Evolutionary conservation across 1,140 invertebrate species (phyloP).

Genomic region (Bombus polaris): DNA sequence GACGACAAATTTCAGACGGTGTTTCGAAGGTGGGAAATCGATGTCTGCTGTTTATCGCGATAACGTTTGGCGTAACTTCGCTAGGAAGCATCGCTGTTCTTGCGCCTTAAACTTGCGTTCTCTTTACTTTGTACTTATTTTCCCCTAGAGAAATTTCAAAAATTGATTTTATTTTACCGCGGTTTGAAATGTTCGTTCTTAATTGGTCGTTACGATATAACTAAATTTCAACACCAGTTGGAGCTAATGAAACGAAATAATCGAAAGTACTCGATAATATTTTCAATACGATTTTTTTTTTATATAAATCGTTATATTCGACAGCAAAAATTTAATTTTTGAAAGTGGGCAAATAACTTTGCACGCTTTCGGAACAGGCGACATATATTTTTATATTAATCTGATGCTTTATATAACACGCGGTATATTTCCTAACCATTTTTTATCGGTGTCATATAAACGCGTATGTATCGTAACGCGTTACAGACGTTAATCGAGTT

Average conservation of each 20-base stretch:
- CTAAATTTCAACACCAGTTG: too few species aligned
- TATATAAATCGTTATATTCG: not conserved
- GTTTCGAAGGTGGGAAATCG: not conserved
- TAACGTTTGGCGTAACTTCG: not conserved
- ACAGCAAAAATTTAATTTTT: not conserved
- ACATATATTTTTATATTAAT: not conserved
- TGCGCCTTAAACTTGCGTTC: too few species aligned
- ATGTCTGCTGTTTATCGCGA: not conserved
- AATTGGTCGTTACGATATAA: too few species aligned
- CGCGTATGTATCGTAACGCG: not conserved
- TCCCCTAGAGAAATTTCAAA: too few species aligned
- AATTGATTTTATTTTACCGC: too few species aligned
- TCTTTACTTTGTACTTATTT: too few species aligned
- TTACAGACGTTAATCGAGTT: not conserved
- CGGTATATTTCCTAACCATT: not conserved
- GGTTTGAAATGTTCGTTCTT: too few species aligned
- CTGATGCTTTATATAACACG: not conserved
- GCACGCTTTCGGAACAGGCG: not conserved
- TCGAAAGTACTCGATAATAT: too few species aligned
- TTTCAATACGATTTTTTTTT: too few species aligned
- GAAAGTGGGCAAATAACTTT: not conserved
- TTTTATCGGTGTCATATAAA: not conserved
- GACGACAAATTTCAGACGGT: conserved; percentile 11
- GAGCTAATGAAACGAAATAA: too few species aligned
- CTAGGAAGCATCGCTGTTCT: not conserved